Percentiles rank a stretch among this genome's conserved stretches.
Conservation (phyloP, 2,888 invertebrate genomes). For the Tachina fera region DNA sequence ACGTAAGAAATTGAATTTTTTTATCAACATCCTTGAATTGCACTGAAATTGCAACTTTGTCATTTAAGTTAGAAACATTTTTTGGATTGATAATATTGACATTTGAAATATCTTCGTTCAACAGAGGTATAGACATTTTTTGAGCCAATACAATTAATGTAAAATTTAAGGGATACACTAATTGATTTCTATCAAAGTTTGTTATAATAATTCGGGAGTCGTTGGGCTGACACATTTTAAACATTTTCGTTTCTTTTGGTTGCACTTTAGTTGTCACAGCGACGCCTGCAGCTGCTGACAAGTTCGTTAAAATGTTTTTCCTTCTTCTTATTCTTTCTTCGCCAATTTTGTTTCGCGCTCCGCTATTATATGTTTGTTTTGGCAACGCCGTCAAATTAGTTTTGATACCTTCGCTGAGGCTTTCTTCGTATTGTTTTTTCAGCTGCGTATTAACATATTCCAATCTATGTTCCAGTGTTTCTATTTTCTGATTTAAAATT, state of each 20-base stretch:
- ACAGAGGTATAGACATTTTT: constrained; percentile 13
- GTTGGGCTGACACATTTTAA: not conserved
- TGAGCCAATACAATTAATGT: constrained; percentile 7
- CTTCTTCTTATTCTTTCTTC: not conserved
- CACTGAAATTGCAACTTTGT: not conserved
- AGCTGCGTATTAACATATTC: constrained; percentile 18
- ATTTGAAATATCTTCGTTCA: not conserved
- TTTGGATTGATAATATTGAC: not conserved
- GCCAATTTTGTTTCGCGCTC: not conserved
- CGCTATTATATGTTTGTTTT: not conserved
- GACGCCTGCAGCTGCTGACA: not conserved
- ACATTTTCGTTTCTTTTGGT: not conserved
- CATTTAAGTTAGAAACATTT: too few relatives aligned
- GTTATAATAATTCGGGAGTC: constrained; percentile 12
- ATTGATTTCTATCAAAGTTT: not conserved
- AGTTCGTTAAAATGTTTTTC: not conserved
- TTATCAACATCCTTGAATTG: constrained; percentile 23
- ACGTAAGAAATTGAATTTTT: constrained; percentile 30
- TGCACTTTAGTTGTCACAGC: not conserved
- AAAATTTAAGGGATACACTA: not conserved
- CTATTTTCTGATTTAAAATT: constrained; percentile 29
- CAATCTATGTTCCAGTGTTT: constrained; percentile 25
- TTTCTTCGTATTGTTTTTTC: constrained; percentile 5
- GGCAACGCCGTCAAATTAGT: not conserved
- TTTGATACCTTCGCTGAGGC: not conserved